These are phyloP conservation scores for Apaloderma vittatum DNA, from an alignment of 2,113 vertebrate species.

Conservation along the genomic window DNA sequence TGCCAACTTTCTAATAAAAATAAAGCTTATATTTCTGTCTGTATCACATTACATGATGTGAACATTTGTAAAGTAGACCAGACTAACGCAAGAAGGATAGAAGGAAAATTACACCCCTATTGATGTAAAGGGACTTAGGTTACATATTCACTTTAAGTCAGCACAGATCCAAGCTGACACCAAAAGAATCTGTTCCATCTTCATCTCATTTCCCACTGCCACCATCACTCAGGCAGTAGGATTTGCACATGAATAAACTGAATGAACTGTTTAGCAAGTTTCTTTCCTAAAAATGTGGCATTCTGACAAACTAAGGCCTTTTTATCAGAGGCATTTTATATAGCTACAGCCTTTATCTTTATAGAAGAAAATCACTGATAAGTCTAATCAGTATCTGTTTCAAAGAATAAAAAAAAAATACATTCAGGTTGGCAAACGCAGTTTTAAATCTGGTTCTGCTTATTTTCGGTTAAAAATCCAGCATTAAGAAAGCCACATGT, in stretches of 20 bases:
- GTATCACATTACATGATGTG: neutral
- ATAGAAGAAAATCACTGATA: neutral
- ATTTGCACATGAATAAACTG: neutral
- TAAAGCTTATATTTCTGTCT: neutral
- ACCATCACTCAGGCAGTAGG: neutral
- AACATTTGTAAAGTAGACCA: neutral
- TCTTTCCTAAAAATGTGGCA: neutral
- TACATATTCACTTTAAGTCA: neutral
- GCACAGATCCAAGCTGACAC: neutral
- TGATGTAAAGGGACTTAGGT: neutral
- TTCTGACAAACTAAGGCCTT: neutral
- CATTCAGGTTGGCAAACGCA: neutral
- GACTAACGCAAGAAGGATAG: neutral
- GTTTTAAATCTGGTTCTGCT: neutral
- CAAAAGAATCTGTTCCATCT: neutral
- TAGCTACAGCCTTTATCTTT: neutral
- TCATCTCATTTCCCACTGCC: neutral
- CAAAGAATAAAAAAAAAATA: neutral
- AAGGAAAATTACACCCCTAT: neutral
- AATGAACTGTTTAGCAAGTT: neutral
- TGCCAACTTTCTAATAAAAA: slow-evolving; percentile 6
- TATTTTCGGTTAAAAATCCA: neutral
- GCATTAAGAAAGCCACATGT: neutral
- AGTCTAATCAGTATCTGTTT: neutral
- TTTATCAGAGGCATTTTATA: neutral